phyloP scores from a whole-genome alignment of 1,140 invertebrate genomes.

The Formica selysi region DNA sequence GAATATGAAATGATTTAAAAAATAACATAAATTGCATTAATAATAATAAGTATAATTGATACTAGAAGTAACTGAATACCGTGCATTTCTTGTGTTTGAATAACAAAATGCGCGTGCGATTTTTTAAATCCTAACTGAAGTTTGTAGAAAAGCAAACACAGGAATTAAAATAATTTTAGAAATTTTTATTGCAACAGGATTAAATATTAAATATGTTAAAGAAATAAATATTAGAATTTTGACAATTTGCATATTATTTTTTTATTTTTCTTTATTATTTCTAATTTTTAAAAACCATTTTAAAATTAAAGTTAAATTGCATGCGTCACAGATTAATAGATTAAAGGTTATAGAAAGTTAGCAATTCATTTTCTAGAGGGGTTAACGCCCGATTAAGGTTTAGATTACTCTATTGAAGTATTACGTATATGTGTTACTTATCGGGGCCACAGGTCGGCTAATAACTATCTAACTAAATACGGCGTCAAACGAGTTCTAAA shows the following conservation, averaged over 20 bases:
- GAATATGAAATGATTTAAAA: not conserved
- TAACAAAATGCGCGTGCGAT: not conserved
- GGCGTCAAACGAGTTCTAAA: slow-evolving; percentile 28
- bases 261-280: no score
- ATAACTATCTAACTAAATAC: slow-evolving; percentile 30
- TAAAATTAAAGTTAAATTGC: not conserved
- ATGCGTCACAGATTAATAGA: not conserved
- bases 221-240: not conserved
- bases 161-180: not conserved
- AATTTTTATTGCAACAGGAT: not conserved
- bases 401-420: slow-evolving; percentile 68
- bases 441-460: slow-evolving; percentile 67
- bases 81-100: not conserved
- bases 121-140: not conserved
- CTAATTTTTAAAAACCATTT: not conserved
- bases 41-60: not conserved
- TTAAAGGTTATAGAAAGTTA: slow-evolving; percentile 37
- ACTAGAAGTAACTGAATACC: not conserved
- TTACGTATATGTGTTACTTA: slow-evolving; percentile 68
- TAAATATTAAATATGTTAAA: not conserved
- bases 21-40: not conserved
- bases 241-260: not conserved
- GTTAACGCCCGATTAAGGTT: slow-evolving; percentile 75
- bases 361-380: slow-evolving; percentile 43
- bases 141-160: not conserved